phyloP scores from a whole-genome alignment of 2,888 invertebrate species.

The Drosophila neoperkinsi region DNA sequence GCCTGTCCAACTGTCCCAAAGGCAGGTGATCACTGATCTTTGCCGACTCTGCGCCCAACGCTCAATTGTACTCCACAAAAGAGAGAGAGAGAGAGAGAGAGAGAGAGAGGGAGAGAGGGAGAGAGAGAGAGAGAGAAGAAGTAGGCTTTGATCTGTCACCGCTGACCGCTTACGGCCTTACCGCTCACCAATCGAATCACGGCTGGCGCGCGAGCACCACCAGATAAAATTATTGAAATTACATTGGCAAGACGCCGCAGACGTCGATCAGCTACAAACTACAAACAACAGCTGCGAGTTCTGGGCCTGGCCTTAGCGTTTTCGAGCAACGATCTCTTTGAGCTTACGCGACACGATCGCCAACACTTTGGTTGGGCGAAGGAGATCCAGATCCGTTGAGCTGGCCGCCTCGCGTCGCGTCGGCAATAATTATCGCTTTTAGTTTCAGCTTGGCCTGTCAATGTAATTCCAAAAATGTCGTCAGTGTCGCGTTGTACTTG shows the following conservation, averaged over 20 bases:
- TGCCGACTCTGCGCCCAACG: constrained; percentile 57
- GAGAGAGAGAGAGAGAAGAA: background rate
- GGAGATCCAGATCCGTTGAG: constrained; percentile 44
- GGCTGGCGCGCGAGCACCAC: constrained; percentile 71
- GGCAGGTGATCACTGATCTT: constrained; percentile 72
- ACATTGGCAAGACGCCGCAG: constrained; percentile 77
- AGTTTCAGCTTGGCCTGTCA: constrained; percentile 79
- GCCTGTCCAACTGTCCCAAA: constrained; percentile 37
- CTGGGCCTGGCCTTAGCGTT: constrained; percentile 1
- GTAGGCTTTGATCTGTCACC: constrained; percentile 74
- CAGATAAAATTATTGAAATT: constrained; percentile 84
- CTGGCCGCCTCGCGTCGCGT: constrained; percentile 10
- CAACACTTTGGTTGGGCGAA: constrained; percentile 63
- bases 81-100: background rate
- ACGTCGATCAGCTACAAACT: constrained; percentile 59
- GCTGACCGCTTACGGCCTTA: constrained; percentile 35
- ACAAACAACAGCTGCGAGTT: constrained; percentile 39
- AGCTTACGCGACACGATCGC: constrained; percentile 67
- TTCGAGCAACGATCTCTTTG: constrained; percentile 43
- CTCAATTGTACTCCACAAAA: constrained; percentile 30
- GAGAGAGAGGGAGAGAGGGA: background rate
- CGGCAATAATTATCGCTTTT: constrained; percentile 81
- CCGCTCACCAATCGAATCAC: constrained; percentile 76
- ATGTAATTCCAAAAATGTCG: constrained; percentile 83
- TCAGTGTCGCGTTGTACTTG: constrained; percentile 75